A percentile compares a stretch with the other conserved stretches of the same genome.
These are phyloP conservation scores for Stigmatopora nigra DNA, from an alignment of 2,113 vertebrate species.

Conservation along the genomic window DNA sequence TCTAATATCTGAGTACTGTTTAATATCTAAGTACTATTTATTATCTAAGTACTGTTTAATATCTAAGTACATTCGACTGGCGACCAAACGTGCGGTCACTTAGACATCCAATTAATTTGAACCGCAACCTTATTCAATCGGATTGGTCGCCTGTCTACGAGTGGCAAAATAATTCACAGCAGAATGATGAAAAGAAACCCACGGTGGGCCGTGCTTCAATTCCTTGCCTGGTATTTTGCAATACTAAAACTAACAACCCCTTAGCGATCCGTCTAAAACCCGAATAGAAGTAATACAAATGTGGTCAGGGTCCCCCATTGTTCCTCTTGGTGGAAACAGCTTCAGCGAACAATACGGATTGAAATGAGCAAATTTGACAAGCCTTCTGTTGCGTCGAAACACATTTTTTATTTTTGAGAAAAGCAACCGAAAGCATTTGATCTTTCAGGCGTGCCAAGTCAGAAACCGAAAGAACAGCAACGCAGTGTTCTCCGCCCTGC, in stretches of 20 bases:
- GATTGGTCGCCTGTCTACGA: too few species aligned
- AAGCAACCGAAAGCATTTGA: constrained; percentile 39
- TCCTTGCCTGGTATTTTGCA: too few species aligned
- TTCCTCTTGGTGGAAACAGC: not conserved
- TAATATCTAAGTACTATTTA: too few species aligned
- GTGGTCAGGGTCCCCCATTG: not conserved
- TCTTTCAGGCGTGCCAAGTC: constrained; percentile 86
- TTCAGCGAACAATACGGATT: not conserved
- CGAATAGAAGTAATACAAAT: not conserved
- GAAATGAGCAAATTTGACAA: not conserved
- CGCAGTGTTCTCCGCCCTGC: constrained; percentile 93
- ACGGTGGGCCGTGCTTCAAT: too few species aligned
- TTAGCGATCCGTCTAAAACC: not conserved
- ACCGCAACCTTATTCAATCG: too few species aligned
- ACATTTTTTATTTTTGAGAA: constrained; percentile 10
- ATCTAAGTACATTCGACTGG: too few species aligned
- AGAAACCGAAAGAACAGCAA: constrained; percentile 95
- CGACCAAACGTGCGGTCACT: too few species aligned
- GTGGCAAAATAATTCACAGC: too few species aligned
- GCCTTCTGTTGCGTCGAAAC: not conserved
- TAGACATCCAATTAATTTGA: too few species aligned
- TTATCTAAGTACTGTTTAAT: too few species aligned
- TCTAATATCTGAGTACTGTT: too few species aligned
- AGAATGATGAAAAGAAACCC: too few species aligned
- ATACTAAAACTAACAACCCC: not conserved